These are phyloP conservation scores for Apantesis nais DNA, from an alignment of 2,888 invertebrate genomes.

Conservation along the genomic window DNA sequence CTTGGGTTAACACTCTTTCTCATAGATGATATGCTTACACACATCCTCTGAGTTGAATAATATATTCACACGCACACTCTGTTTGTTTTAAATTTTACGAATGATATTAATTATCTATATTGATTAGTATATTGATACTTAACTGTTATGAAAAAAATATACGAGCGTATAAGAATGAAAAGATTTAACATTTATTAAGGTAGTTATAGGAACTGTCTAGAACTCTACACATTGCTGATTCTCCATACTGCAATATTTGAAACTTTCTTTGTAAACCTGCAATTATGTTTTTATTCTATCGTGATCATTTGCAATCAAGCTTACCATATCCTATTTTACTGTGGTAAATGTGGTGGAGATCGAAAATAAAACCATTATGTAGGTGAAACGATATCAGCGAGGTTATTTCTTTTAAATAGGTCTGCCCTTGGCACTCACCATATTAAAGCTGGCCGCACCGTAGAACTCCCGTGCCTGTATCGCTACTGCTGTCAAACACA, in stretches of 20 bases:
- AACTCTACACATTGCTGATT: neutral
- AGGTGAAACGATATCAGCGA: neutral
- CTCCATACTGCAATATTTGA: neutral
- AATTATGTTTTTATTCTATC: too few species aligned
- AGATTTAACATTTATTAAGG: neutral
- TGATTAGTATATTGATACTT: neutral
- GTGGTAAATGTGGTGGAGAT: too few species aligned
- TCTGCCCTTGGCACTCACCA: neutral
- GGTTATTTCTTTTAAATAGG: neutral
- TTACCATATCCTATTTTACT: too few species aligned
- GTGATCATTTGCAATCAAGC: too few species aligned
- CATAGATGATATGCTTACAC: neutral
- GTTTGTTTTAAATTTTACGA: neutral
- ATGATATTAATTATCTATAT: neutral
- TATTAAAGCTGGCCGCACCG: conserved; percentile 33
- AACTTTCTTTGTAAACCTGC: neutral
- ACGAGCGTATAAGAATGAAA: neutral
- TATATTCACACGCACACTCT: neutral
- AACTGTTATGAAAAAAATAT: neutral
- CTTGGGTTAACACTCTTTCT: neutral
- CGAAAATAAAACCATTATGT: neutral
- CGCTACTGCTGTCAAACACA: conserved; percentile 16
- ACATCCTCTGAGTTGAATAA: neutral
- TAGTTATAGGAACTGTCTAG: neutral
- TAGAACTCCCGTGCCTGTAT: neutral